Percentiles rank a stretch among this genome's conserved stretches.
phyloP scores from a whole-genome alignment of 2,888 invertebrate genomes.

The Parnassius glacialis region DNA sequence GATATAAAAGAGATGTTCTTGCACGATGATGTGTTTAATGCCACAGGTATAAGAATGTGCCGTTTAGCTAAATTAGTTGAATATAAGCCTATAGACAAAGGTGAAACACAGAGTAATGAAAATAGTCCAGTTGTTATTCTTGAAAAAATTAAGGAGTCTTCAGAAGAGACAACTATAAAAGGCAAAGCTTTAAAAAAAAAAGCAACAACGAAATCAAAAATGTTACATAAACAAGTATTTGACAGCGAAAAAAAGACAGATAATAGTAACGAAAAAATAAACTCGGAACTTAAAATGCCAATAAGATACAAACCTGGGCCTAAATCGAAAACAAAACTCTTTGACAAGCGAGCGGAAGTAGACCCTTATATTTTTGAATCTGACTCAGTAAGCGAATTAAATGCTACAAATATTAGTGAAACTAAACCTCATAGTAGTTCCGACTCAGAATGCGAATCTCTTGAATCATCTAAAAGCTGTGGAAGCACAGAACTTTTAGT shows the following conservation, averaged over 20 bases:
- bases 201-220: constrained; percentile 43
- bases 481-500: constrained; percentile 52
- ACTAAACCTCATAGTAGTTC: constrained; percentile 41
- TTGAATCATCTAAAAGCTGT: constrained; percentile 54
- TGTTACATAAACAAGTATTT: constrained; percentile 14
- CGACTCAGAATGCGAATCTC: constrained; percentile 58
- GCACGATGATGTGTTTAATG: constrained; percentile 80
- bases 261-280: constrained; percentile 24
- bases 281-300: constrained; percentile 29
- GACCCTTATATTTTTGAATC: constrained; percentile 67
- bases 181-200: constrained; percentile 45
- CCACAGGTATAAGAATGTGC: constrained; percentile 84
- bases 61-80: constrained; percentile 78
- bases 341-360: constrained; percentile 34
- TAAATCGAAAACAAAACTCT: constrained; percentile 56
- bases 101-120: constrained; percentile 32
- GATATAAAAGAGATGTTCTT: constrained; percentile 87
- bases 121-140: constrained; percentile 50
- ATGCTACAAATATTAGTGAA: constrained; percentile 45
- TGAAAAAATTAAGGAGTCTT: constrained; percentile 48
- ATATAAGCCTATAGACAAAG: constrained; percentile 46
- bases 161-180: constrained; percentile 31
- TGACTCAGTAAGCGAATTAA: constrained; percentile 54
- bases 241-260: constrained; percentile 29
- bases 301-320: constrained; percentile 53